phyloP scores from a whole-genome alignment of 37 sponge, comb jelly and placozoan genomes.

The Spongia lamella region DNA sequence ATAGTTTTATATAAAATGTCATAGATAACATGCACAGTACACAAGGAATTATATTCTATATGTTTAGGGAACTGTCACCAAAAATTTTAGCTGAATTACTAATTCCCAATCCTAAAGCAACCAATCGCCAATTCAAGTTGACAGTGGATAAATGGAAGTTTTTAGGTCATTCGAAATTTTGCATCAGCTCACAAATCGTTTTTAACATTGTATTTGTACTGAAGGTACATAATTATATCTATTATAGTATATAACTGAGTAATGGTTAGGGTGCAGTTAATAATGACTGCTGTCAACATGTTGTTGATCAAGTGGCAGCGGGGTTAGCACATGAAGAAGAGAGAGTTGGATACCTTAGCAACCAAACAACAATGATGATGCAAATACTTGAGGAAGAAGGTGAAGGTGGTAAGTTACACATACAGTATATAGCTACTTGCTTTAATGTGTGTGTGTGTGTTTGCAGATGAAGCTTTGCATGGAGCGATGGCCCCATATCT shows the following conservation, averaged over 20 bases:
- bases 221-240: constrained; percentile 47
- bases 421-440: too few relatives aligned
- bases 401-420: too few relatives aligned
- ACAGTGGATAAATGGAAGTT: constrained; percentile 78
- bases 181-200: constrained; percentile 1
- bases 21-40: too few relatives aligned
- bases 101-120: constrained; percentile 43
- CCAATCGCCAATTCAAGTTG: constrained; percentile 59
- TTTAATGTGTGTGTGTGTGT: too few relatives aligned
- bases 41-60: constrained; percentile 7
- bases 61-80: constrained; percentile 52
- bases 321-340: constrained; percentile 64
- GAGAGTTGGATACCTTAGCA: constrained; percentile 49
- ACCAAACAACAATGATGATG: constrained; percentile 33
- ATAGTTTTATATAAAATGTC: too few relatives aligned
- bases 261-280: neutral
- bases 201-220: constrained; percentile 74
- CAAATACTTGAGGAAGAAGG: constrained; percentile 51
- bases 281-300: constrained; percentile 34
- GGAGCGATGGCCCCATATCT: too few relatives aligned
- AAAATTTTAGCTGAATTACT: constrained; percentile 62
- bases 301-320: constrained; percentile 48
- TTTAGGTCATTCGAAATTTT: constrained; percentile 56
- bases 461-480: too few relatives aligned
- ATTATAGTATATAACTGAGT: too few relatives aligned